phyloP scores from a whole-genome alignment of 64 coral and sea anemone genomes.

The Porites australiensis region DNA sequence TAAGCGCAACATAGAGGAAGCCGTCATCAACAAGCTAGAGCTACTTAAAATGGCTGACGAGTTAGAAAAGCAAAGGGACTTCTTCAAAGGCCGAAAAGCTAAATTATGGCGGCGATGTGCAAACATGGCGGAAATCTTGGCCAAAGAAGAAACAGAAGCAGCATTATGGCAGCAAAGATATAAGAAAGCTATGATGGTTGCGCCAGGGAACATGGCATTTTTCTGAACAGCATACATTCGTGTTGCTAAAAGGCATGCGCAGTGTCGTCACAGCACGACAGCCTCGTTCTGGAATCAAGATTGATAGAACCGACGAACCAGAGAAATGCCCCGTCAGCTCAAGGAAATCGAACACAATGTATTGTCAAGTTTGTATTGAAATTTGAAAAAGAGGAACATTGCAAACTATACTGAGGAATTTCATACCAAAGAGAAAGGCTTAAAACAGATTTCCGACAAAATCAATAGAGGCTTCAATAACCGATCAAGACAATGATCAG shows the following conservation, averaged over 20 bases:
- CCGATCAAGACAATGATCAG: too few relatives aligned
- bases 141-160: constrained; percentile 66
- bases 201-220: constrained; percentile 61
- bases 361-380: too few relatives aligned
- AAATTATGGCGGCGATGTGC: constrained; percentile 87
- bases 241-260: not conserved
- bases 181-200: constrained; percentile 62
- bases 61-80: constrained; percentile 66
- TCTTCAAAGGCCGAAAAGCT: constrained; percentile 53
- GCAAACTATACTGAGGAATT: too few relatives aligned
- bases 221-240: constrained; percentile 31
- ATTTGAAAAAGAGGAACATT: too few relatives aligned
- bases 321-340: too few relatives aligned
- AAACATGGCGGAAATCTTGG: constrained; percentile 82
- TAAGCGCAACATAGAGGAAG: constrained; percentile 75
- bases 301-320: too few relatives aligned
- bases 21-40: constrained; percentile 48
- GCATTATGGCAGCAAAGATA: constrained; percentile 59
- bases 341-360: too few relatives aligned
- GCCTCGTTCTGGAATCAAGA: too few relatives aligned
- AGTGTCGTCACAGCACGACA: not conserved
- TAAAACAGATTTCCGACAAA: too few relatives aligned
- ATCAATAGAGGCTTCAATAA: too few relatives aligned
- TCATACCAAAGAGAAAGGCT: too few relatives aligned
- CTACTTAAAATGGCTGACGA: constrained; percentile 88